Evolutionary conservation across 2,797 vertebrate genomes (phyloP).

Genomic region (Channa striata): DNA sequence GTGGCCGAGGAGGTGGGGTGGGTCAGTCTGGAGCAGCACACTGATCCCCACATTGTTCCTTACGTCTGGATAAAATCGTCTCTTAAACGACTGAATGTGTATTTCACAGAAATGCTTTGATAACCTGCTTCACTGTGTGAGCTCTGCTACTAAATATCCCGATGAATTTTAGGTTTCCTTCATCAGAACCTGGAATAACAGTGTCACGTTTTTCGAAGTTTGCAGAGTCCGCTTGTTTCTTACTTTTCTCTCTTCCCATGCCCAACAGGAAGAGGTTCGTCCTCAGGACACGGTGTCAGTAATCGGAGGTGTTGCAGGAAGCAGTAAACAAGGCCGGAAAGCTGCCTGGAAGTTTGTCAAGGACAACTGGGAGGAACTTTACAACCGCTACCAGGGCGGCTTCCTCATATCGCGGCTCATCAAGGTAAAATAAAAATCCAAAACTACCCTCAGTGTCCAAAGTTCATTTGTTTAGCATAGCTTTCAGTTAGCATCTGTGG

Average conservation of each 20-base stretch:
- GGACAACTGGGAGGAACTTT: constrained; percentile 98
- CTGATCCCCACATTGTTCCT: too few relatives aligned
- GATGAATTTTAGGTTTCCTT: too few relatives aligned
- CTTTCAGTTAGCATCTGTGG: neutral
- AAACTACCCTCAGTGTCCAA: neutral
- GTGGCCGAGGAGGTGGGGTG: too few relatives aligned
- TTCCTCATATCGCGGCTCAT: constrained; percentile 98
- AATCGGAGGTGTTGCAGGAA: constrained; percentile 95
- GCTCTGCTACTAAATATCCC: too few relatives aligned
- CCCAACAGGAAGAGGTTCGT: constrained; percentile 94
- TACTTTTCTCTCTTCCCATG: neutral
- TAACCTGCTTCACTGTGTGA: too few relatives aligned
- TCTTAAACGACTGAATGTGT: too few relatives aligned
- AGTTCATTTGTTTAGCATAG: neutral
- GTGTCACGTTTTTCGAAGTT: too few relatives aligned
- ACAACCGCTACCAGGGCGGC: constrained; percentile 97
- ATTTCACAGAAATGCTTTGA: too few relatives aligned
- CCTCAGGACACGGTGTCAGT: constrained; percentile 99
- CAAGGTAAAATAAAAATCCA: constrained; percentile 85
- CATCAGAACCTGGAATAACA: too few relatives aligned
- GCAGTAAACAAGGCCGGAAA: constrained; percentile 96
- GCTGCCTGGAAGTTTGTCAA: constrained; percentile 97
- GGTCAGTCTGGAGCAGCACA: too few relatives aligned
- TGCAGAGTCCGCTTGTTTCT: neutral
- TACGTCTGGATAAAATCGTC: too few relatives aligned